These are phyloP conservation scores for Brachionus sp. DNA, from an alignment of 1,140 invertebrate species.

Conservation along the genomic window DNA sequence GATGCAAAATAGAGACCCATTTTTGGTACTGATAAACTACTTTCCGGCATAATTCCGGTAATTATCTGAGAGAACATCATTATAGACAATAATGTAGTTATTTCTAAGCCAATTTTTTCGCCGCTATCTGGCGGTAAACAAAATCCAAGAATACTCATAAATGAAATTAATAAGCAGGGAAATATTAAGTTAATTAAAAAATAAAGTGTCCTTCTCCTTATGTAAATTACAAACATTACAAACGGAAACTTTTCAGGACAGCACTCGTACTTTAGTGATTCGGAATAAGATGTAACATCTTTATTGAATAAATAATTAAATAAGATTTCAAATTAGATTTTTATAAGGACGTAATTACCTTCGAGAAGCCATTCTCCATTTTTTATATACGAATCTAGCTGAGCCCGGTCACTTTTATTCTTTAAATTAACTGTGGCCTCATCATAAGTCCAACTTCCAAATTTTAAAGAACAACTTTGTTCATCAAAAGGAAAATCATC, in stretches of 20 bases:
- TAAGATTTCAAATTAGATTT: constrained; percentile 58
- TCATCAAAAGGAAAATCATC: constrained; percentile 59
- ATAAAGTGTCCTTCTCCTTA: constrained; percentile 56
- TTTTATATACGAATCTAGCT: constrained; percentile 55
- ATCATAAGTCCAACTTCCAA: constrained; percentile 60
- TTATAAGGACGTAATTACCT: constrained; percentile 48
- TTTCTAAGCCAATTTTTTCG: constrained; percentile 76
- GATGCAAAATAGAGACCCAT: constrained; percentile 98
- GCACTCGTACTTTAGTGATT: constrained; percentile 63
- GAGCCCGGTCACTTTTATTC: constrained; percentile 50
- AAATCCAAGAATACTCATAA: constrained; percentile 57
- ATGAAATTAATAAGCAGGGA: constrained; percentile 57
- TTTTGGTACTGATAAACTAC: constrained; percentile 90
- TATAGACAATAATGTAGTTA: constrained; percentile 66
- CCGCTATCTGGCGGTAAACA: constrained; percentile 68
- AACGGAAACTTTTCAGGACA: constrained; percentile 59
- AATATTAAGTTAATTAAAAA: constrained; percentile 60
- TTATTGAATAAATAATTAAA: constrained; percentile 82
- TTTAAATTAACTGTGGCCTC: constrained; percentile 56
- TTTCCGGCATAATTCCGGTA: constrained; percentile 87
- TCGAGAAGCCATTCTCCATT: constrained; percentile 58
- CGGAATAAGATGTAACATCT: constrained; percentile 38
- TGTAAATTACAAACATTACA: constrained; percentile 55
- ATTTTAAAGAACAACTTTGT: constrained; percentile 57
- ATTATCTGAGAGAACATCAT: constrained; percentile 58